Conservation (phyloP, 2,888 invertebrate species). For the Philopedon plagiatum region DNA sequence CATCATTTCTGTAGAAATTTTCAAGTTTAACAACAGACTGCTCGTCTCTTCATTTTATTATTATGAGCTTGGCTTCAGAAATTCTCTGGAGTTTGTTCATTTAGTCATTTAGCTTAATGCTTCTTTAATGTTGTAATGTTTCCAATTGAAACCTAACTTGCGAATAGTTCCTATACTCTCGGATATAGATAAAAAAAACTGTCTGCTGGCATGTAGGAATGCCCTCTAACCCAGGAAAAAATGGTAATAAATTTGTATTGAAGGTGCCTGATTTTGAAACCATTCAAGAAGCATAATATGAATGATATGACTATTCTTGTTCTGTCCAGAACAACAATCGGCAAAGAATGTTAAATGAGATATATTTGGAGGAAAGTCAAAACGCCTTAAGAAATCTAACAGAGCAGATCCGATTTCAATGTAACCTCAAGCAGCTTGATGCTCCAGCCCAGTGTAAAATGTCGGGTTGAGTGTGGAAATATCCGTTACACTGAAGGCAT, state of each 20-base stretch:
- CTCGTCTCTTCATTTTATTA: not conserved
- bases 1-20: not conserved
- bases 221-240: not conserved
- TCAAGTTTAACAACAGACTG: not conserved
- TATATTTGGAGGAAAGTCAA: not conserved
- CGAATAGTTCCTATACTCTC: too few relatives aligned
- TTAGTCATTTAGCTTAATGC: not conserved
- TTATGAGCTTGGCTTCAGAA: not conserved
- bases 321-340: not conserved
- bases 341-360: not conserved
- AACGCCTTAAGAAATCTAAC: constrained; percentile 20
- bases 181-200: too few relatives aligned
- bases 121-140: not conserved
- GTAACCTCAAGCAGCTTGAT: constrained; percentile 50
- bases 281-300: not conserved
- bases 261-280: not conserved
- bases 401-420: constrained; percentile 41
- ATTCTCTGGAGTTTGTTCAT: not conserved
- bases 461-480: constrained; percentile 51
- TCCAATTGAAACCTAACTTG: not conserved
- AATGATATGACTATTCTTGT: not conserved
- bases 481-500: constrained; percentile 54
- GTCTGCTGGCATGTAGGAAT: not conserved
- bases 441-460: constrained; percentile 56
- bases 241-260: not conserved